These are phyloP conservation scores for Eumacrocentrus americanus DNA, from an alignment of 2,888 invertebrate genomes.

Conservation along the genomic window DNA sequence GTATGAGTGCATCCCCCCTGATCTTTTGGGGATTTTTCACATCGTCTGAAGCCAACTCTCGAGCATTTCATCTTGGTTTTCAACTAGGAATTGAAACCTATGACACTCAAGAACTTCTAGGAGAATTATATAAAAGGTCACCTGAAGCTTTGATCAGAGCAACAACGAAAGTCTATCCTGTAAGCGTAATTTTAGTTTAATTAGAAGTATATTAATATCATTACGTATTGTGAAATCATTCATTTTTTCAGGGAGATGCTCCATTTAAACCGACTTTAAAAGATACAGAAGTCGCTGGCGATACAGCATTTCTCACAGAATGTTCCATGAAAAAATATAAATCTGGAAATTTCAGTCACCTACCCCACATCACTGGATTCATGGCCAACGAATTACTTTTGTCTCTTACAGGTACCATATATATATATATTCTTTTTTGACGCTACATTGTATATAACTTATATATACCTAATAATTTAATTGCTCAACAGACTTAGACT, in stretches of 20 bases:
- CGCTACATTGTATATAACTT: too few species aligned
- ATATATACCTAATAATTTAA: too few species aligned
- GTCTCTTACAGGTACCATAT: too few species aligned
- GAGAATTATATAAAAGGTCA: slow-evolving; percentile 57
- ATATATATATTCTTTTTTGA: too few species aligned
- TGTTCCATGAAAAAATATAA: slow-evolving; percentile 59
- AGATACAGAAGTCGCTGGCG: slow-evolving; percentile 59
- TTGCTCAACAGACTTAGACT: too few species aligned
- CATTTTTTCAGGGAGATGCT: slow-evolving; percentile 35
- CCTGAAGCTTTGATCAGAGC: slow-evolving; percentile 56
- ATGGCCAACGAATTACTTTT: slow-evolving; percentile 62
- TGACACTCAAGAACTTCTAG: slow-evolving; percentile 53
- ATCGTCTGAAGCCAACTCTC: not conserved
- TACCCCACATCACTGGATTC: slow-evolving; percentile 64
- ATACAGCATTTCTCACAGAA: slow-evolving; percentile 62
- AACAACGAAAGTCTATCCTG: too few species aligned
- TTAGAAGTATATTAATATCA: not conserved
- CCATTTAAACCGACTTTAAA: slow-evolving; percentile 65
- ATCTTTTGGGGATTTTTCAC: slow-evolving; percentile 62
- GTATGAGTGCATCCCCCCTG: slow-evolving; percentile 65
- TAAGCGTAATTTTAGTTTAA: not conserved
- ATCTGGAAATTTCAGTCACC: slow-evolving; percentile 62
- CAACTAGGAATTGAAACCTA: slow-evolving; percentile 49
- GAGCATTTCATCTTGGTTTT: slow-evolving; percentile 55
- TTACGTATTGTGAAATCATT: not conserved